These are phyloP conservation scores for Hycleus cichorii DNA, from an alignment of 1,140 invertebrate species.

Conservation along the genomic window DNA sequence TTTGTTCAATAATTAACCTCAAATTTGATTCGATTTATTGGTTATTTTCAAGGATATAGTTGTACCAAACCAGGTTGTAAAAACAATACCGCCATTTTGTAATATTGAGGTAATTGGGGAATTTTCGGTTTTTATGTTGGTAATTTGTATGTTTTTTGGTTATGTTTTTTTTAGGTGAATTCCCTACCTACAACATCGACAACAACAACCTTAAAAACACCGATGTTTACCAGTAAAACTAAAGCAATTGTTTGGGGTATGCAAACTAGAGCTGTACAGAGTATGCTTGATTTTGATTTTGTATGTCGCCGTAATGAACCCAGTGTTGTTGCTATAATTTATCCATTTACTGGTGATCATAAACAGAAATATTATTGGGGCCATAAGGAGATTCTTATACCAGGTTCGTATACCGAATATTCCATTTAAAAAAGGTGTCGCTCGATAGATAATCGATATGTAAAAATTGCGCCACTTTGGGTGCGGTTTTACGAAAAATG, in stretches of 20 bases:
- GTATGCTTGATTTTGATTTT: conserved; percentile 99
- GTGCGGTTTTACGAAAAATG: too few species aligned
- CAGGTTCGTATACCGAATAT: conserved; percentile 26
- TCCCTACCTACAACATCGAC: not conserved
- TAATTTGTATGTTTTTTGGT: not conserved
- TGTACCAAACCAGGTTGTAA: conserved; percentile 5
- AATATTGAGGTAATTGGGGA: not conserved
- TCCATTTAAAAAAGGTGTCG: too few species aligned
- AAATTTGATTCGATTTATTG: not conserved
- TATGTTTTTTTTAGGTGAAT: not conserved
- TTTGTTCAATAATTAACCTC: too few species aligned
- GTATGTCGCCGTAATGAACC: conserved; percentile 86
- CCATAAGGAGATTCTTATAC: conserved; percentile 94
- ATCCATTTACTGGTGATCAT: conserved; percentile 98
- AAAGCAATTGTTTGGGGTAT: conserved; percentile 98
- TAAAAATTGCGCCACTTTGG: too few species aligned
- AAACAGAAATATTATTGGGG: conserved; percentile 99
- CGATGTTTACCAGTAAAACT: conserved; percentile 76
- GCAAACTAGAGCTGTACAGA: conserved; percentile 96
- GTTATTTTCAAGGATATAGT: conserved; percentile 3
- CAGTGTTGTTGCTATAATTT: conserved; percentile 92
- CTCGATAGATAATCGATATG: too few species aligned
- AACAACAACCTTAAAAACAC: conserved; percentile 10
- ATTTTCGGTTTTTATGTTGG: not conserved
- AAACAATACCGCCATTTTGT: not conserved